A percentile compares a stretch with the other conserved stretches of the same genome.
These are phyloP conservation scores for Benthosema pterotum DNA, from an alignment of 2,797 vertebrate genomes.

Conservation along the genomic window DNA sequence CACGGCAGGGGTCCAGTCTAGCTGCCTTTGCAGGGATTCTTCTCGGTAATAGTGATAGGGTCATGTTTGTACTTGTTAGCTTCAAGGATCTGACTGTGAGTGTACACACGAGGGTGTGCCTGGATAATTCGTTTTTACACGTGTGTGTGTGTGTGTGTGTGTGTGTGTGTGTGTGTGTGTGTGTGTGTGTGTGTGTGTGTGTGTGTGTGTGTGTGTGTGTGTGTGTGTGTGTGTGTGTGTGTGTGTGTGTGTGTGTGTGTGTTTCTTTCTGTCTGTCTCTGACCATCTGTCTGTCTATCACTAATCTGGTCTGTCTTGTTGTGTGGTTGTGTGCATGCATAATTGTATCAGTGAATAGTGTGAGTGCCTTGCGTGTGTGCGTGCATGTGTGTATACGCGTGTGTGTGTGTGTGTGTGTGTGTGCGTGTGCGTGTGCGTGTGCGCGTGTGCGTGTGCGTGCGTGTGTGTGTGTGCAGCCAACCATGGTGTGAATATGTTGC, in stretches of 20 bases:
- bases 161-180: conserved; percentile 3
- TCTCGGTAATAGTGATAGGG: conserved; percentile 67
- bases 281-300: too few relatives aligned
- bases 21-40: conserved; percentile 59
- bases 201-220: conserved; percentile 5
- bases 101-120: conserved; percentile 66
- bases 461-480: not conserved
- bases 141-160: not conserved
- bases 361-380: too few relatives aligned
- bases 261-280: conserved; percentile 5
- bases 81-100: conserved; percentile 61
- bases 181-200: not conserved
- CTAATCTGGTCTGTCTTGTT: too few relatives aligned
- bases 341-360: conserved; percentile 2
- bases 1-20: conserved; percentile 43
- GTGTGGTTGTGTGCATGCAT: not conserved
- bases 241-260: conserved; percentile 30
- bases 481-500: not conserved
- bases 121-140: conserved; percentile 50
- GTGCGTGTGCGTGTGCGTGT: conserved; percentile 8
- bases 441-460: not conserved
- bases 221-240: conserved; percentile 7
- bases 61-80: conserved; percentile 77
- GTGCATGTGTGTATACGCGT: conserved; percentile 6
- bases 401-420: conserved; percentile 13